These are phyloP conservation scores for Miltochrista miniata DNA, from an alignment of 2,888 invertebrate genomes.

Conservation along the genomic window DNA sequence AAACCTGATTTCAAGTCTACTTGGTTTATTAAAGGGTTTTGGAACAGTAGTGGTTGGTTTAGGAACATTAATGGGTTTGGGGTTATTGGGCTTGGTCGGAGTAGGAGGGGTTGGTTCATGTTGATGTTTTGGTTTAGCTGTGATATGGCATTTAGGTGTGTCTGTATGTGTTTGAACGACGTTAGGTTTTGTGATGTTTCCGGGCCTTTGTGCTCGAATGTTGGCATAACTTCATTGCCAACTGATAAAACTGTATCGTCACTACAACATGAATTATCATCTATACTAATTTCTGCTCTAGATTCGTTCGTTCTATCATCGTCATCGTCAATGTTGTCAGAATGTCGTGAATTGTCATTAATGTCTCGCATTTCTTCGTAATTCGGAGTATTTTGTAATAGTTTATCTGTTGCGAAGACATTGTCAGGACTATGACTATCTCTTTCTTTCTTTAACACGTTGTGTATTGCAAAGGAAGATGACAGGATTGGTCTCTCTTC, in stretches of 20 bases:
- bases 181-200: conserved; percentile 69
- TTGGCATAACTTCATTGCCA: conserved; percentile 88
- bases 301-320: conserved; percentile 47
- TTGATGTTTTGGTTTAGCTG: conserved; percentile 83
- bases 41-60: conserved; percentile 74
- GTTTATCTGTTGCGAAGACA: conserved; percentile 77
- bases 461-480: conserved; percentile 78
- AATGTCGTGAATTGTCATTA: conserved; percentile 54
- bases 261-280: conserved; percentile 87
- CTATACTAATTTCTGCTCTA: conserved; percentile 75
- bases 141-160: conserved; percentile 87
- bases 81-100: conserved; percentile 76
- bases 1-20: conserved; percentile 66
- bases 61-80: conserved; percentile 79
- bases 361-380: conserved; percentile 55
- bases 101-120: conserved; percentile 68
- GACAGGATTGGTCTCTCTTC: conserved; percentile 62
- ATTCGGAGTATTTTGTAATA: conserved; percentile 73
- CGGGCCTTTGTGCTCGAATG: conserved; percentile 53
- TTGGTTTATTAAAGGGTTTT: conserved; percentile 68
- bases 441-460: conserved; percentile 77
- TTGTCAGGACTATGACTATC: conserved; percentile 75
- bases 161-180: conserved; percentile 87
- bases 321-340: conserved; percentile 61
- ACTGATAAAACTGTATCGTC: conserved; percentile 93